Base-by-base conservation (phyloP, 2,888 invertebrate species). In the Leucozona laternaria region DNA sequence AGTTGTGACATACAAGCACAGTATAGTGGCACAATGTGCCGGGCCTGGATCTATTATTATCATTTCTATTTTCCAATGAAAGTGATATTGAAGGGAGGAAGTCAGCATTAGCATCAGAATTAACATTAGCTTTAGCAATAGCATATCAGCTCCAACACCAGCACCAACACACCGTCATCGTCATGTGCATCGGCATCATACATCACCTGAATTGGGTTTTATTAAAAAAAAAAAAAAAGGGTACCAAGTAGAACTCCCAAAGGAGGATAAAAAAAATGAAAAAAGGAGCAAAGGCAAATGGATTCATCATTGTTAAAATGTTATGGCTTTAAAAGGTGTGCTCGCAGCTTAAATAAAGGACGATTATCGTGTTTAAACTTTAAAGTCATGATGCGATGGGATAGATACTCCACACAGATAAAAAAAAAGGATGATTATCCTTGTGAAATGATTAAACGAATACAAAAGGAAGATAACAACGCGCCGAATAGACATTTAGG, bases 141-240 rank as follows among this genome's bases (percentile, higher is more conserved):
- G n/a, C n/a, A n/a, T 57, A 3, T 25, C 43, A 45, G 28, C n/a
- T 57, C 25, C 34, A 15, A 31, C 40, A 22, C 15, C 22, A 8
- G 4, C 7, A 45, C 20, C 11, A 48, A 20, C 17, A 45, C 4
- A 15, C 6, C 22, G 1, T 10, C 57, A 15, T 25, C 25, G 25
- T 10, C 53, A 72, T 80, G 31, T 57, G 43, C 64, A 66, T 68
- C 34, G 48, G 37, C 40, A 79, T 73, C 58, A 22, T 17, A 37
- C 20, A 72, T n/a, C 73, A 79, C 79, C 83, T 83, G 62, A 31
- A 79, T 73, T 62, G 73, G 17, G 76, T 40, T 45, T n/a, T 53
- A 22, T 50, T 64, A 10, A 57, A 53, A 55, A 31, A n/a, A 15
- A 22, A 43, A 64, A 64, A 11, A 4, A 7, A 31, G 1, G n/a